These are phyloP conservation scores for Harpalus rubripes DNA, from an alignment of 2,888 invertebrate species.

Conservation along the genomic window DNA sequence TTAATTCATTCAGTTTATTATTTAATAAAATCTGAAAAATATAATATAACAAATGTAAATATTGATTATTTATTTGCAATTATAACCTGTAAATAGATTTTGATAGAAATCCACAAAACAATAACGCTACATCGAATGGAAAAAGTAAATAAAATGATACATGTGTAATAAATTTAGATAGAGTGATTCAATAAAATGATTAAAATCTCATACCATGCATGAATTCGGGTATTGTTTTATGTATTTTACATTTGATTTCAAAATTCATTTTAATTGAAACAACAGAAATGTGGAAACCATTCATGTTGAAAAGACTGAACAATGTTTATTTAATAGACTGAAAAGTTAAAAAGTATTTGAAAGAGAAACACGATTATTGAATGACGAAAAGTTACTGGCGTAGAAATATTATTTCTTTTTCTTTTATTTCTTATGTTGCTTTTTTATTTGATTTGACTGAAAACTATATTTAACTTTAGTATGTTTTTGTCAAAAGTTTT, in stretches of 20 bases:
- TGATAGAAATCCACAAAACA: too few relatives aligned
- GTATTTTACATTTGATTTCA: not conserved
- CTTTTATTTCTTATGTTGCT: not conserved
- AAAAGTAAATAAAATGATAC: not conserved
- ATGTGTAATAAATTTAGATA: not conserved
- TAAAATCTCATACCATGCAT: not conserved
- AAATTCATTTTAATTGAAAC: constrained; percentile 13
- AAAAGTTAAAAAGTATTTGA: not conserved
- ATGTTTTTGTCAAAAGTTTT: not conserved
- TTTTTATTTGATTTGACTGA: constrained; percentile 14
- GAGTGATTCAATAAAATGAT: constrained; percentile 1
- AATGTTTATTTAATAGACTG: constrained; percentile 13
- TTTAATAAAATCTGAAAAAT: too few relatives aligned
- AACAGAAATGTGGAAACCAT: not conserved
- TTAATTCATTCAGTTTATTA: too few relatives aligned
- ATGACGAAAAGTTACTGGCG: not conserved
- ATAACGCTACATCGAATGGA: too few relatives aligned
- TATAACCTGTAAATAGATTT: too few relatives aligned
- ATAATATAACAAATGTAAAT: too few relatives aligned
- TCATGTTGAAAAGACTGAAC: not conserved
- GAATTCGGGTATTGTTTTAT: not conserved
- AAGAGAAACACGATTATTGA: constrained; percentile 15
- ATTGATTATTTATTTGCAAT: too few relatives aligned
- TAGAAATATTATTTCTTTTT: not conserved
- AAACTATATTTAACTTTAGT: not conserved